Evolutionary conservation across 2,113 vertebrate species (phyloP).

Genomic region (Gopherus flavomarginatus): DNA sequence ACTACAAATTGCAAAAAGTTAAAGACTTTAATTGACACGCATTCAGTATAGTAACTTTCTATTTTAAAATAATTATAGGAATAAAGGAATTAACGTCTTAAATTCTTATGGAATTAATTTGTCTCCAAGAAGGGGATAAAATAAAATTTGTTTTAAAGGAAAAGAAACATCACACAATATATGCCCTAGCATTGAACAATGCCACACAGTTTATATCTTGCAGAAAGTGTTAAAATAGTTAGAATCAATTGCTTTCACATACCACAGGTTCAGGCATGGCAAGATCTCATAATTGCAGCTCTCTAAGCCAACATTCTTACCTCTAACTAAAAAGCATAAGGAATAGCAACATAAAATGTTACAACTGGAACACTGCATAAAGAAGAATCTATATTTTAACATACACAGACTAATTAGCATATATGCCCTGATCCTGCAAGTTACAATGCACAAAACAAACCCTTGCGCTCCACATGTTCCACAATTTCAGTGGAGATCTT

Average conservation of each 20-base stretch:
- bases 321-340: not conserved
- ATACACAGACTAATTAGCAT: not conserved
- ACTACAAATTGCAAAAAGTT: not conserved
- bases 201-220: not conserved
- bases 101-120: not conserved
- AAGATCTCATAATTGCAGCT: not conserved
- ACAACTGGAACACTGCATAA: not conserved
- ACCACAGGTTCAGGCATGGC: not conserved
- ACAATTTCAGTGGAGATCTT: not conserved
- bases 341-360: not conserved
- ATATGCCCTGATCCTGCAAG: not conserved
- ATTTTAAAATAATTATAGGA: not conserved
- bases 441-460: not conserved
- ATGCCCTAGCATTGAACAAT: not conserved
- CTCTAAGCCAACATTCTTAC: not conserved
- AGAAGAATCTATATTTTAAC: not conserved
- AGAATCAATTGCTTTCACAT: not conserved
- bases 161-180: not conserved
- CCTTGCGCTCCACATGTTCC: not conserved
- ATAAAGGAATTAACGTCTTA: not conserved
- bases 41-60: not conserved
- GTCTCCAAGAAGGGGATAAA: not conserved
- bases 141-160: not conserved
- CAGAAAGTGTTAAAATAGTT: not conserved
- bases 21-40: not conserved